Evolutionary conservation across 2,888 invertebrate genomes (phyloP).

Genomic region (Cephus sareptanus): DNA sequence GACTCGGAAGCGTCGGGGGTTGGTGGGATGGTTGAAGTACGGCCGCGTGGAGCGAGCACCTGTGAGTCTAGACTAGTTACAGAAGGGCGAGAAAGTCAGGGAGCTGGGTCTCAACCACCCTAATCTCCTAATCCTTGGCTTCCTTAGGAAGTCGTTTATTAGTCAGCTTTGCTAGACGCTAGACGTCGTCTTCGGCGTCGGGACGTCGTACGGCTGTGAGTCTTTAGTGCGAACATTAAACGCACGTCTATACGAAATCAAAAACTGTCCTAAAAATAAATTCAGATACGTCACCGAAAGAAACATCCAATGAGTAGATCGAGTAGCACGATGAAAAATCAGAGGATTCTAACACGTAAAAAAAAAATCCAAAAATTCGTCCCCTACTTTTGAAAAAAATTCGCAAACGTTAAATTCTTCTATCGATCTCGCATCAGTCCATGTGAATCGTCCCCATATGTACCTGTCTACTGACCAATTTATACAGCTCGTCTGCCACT

Average conservation of each 20-base stretch:
- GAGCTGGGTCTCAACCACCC: conserved; percentile 35
- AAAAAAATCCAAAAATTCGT: neutral
- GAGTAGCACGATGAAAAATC: neutral
- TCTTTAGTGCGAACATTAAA: conserved; percentile 24
- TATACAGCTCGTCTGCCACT: neutral
- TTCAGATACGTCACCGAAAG: neutral
- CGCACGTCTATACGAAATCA: conserved; percentile 23
- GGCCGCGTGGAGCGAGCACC: conserved; percentile 47
- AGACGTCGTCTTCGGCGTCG: conserved; percentile 31
- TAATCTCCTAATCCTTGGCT: conserved; percentile 65
- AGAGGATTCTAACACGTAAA: neutral
- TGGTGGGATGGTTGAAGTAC: conserved; percentile 31
- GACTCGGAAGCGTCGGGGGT: conserved; percentile 25
- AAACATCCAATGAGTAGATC: neutral
- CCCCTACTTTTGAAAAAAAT: neutral
- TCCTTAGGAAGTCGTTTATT: conserved; percentile 67
- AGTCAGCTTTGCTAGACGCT: conserved; percentile 50
- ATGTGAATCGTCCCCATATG: neutral
- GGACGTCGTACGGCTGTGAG: neutral
- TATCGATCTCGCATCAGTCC: neutral
- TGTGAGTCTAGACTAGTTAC: conserved; percentile 39
- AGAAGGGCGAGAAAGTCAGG: conserved; percentile 2
- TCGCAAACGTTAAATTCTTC: neutral
- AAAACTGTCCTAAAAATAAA: neutral
- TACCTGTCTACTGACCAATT: neutral